Evolutionary conservation across 2,113 vertebrate genomes (phyloP).

Genomic region (Protobothrops flavoviridis): DNA sequence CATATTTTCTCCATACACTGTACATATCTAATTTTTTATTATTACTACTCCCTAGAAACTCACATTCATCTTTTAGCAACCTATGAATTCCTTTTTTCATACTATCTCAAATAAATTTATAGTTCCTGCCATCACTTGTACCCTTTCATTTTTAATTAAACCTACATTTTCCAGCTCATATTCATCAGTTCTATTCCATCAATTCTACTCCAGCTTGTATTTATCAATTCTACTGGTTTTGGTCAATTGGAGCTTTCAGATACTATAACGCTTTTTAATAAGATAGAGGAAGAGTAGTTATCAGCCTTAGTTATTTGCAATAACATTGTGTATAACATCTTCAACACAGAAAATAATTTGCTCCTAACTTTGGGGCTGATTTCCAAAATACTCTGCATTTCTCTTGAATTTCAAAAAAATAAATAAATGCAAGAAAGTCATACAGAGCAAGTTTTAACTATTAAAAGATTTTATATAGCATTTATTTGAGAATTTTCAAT

Average conservation of each 20-base stretch:
- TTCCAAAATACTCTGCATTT: not conserved
- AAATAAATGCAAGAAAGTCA: not conserved
- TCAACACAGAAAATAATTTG: not conserved
- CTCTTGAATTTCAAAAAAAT: not conserved
- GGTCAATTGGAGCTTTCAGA: not conserved
- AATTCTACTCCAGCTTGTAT: not conserved
- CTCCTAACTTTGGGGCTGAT: not conserved
- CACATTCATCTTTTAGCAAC: not conserved
- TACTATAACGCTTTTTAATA: not conserved
- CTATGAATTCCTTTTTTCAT: not conserved
- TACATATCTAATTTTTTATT: not conserved
- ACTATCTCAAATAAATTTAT: not conserved
- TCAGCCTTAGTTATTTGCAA: not conserved
- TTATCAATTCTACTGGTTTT: not conserved
- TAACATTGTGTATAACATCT: not conserved
- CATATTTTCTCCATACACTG: not conserved
- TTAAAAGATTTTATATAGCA: not conserved
- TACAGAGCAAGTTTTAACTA: not conserved
- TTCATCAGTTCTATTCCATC: not conserved
- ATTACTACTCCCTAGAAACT: not conserved
- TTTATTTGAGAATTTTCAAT: not conserved
- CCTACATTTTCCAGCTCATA: not conserved
- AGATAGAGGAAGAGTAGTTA: not conserved
- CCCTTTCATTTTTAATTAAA: not conserved
- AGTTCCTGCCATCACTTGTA: not conserved